These are phyloP conservation scores for Brevimyrus niger DNA, from an alignment of 2,113 vertebrate genomes.

Conservation along the genomic window DNA sequence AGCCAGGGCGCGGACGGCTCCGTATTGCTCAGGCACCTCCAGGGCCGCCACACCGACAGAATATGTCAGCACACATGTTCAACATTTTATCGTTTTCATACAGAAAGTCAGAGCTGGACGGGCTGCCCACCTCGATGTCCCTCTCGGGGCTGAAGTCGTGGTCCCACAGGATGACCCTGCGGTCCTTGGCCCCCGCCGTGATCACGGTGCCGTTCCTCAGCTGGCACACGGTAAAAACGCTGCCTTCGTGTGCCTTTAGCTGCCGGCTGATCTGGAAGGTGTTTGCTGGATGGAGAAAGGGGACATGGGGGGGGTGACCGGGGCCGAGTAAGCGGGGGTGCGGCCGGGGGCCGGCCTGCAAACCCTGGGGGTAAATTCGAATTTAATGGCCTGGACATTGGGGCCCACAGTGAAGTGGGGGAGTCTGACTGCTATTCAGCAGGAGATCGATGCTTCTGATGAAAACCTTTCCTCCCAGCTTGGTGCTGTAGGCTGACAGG, in stretches of 20 bases:
- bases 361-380: neutral
- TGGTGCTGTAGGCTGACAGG: neutral
- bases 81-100: neutral
- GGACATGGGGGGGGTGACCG: neutral
- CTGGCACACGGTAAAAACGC: constrained; percentile 89
- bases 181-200: constrained; percentile 90
- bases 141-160: constrained; percentile 79
- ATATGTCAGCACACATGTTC: neutral
- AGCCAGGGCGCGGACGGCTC: constrained; percentile 85
- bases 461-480: neutral
- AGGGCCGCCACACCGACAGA: neutral
- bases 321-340: neutral
- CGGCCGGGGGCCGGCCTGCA: neutral
- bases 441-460: neutral
- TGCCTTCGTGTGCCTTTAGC: constrained; percentile 91
- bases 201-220: constrained; percentile 87
- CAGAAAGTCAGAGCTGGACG: neutral
- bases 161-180: constrained; percentile 91
- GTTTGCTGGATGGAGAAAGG: constrained; percentile 46
- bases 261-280: constrained; percentile 85
- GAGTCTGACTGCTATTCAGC: neutral
- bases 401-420: neutral
- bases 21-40: constrained; percentile 94
- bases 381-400: neutral
- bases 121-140: constrained; percentile 78